Percentiles rank a stretch among this genome's conserved stretches.
Evolutionary conservation across 1,140 invertebrate species (phyloP).

Genomic region (Heliconius eleuchia): DNA sequence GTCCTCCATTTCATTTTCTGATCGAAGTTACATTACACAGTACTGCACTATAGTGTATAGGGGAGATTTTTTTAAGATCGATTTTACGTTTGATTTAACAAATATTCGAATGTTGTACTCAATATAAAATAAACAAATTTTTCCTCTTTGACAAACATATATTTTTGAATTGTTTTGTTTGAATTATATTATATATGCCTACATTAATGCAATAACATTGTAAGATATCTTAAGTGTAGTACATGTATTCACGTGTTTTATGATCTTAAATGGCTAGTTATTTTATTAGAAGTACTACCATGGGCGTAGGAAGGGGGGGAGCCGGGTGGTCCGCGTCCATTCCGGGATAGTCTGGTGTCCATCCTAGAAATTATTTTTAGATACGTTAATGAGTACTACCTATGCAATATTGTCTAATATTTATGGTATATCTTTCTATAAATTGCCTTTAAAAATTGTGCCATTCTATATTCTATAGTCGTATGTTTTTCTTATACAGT

Average conservation of each 20-base stretch:
- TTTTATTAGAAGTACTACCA: not conserved
- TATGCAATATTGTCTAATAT: not conserved
- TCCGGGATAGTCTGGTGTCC: too few species aligned
- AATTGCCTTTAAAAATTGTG: not conserved
- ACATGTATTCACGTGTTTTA: not conserved
- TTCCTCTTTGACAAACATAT: too few species aligned
- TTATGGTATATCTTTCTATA: not conserved
- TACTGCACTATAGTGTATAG: not conserved
- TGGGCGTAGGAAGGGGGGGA: too few species aligned
- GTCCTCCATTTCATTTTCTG: too few species aligned
- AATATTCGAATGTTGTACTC: too few species aligned
- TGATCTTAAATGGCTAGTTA: not conserved
- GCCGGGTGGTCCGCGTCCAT: too few species aligned
- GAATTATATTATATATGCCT: not conserved
- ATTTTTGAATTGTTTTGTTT: not conserved
- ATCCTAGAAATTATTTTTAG: too few species aligned
- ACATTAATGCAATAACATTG: not conserved
- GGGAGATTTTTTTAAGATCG: not conserved
- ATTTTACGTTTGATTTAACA: too few species aligned
- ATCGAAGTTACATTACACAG: not conserved
- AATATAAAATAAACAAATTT: not conserved
- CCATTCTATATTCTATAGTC: not conserved
- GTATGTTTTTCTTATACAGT: constrained; percentile 1
- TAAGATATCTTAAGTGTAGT: not conserved
- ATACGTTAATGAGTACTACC: too few species aligned